Percentiles rank a stretch among this genome's conserved stretches.
These are phyloP conservation scores for Gavialis gangeticus DNA, from an alignment of 2,113 vertebrate genomes.

Conservation along the genomic window DNA sequence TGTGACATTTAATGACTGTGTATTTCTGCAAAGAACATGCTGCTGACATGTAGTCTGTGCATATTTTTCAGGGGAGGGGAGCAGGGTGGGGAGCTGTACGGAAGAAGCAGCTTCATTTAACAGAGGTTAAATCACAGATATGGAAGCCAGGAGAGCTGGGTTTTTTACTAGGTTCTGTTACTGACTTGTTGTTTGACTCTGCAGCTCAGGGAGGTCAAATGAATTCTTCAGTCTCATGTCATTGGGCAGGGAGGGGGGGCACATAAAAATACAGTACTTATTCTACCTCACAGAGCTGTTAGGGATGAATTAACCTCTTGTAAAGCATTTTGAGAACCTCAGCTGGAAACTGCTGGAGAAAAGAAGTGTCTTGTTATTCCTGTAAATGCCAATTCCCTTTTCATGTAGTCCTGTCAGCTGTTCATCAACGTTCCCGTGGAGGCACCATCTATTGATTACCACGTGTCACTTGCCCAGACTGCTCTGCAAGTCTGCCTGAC, in stretches of 20 bases:
- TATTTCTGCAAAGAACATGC: neutral
- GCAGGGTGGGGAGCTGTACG: too few species aligned
- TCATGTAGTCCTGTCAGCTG: constrained; percentile 89
- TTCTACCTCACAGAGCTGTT: neutral
- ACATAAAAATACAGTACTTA: neutral
- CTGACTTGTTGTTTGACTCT: neutral
- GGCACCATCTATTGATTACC: constrained; percentile 90
- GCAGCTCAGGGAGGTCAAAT: neutral
- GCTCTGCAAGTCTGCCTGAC: constrained; percentile 91
- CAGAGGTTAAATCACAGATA: neutral
- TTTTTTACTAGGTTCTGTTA: neutral
- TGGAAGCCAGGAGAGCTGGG: neutral
- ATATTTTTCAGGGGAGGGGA: neutral
- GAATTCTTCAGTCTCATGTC: neutral
- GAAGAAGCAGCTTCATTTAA: neutral
- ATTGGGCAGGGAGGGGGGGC: neutral
- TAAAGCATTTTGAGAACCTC: neutral
- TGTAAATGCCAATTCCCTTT: neutral
- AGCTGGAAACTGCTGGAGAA: neutral
- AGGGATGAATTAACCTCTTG: neutral
- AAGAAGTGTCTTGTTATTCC: neutral
- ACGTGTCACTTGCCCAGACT: constrained; percentile 90
- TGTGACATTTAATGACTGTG: neutral
- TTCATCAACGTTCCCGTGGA: constrained; percentile 93
- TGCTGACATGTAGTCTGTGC: neutral